Conservation (phyloP, 2,888 invertebrate species). For the Galerucella nymphaeae region DNA sequence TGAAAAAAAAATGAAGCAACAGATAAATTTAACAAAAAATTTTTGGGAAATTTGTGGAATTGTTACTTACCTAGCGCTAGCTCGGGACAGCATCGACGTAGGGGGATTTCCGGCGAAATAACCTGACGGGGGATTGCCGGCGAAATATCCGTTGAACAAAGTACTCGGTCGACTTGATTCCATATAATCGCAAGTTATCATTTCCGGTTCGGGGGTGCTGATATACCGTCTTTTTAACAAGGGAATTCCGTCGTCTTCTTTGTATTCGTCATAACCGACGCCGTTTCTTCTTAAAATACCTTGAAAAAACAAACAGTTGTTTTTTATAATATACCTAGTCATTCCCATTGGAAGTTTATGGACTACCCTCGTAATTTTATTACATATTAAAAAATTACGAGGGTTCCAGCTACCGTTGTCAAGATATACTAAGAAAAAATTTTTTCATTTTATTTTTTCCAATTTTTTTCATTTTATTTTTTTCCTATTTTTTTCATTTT, state of each 20-base stretch:
- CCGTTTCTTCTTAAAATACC: slow-evolving; percentile 51
- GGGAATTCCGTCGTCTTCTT: slow-evolving; percentile 58
- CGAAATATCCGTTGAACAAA: slow-evolving; percentile 62
- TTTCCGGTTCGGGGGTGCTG: slow-evolving; percentile 50
- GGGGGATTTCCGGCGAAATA: slow-evolving; percentile 61
- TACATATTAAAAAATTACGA: too few species aligned
- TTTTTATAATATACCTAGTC: too few species aligned
- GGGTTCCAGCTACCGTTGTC: too few species aligned
- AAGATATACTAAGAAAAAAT: too few species aligned
- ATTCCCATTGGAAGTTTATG: too few species aligned
- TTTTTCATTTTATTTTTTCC: too few species aligned
- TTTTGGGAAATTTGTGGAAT: too few species aligned
- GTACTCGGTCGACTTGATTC: slow-evolving; percentile 45
- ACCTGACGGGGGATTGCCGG: slow-evolving; percentile 59
- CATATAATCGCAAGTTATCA: slow-evolving; percentile 49
- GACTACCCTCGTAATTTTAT: too few species aligned
- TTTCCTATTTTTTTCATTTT: too few species aligned
- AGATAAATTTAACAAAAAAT: too few species aligned
- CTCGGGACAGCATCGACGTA: slow-evolving; percentile 58
- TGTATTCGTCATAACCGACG: slow-evolving; percentile 57
- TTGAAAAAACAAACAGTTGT: slow-evolving; percentile 28
- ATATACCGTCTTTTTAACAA: slow-evolving; percentile 61
- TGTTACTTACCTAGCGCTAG: slow-evolving; percentile 58
- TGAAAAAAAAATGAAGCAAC: slow-evolving; percentile 50
- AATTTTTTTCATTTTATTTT: too few species aligned